Conservation (phyloP, 2,113 vertebrate genomes). For the Odontophorus gujanensis region DNA sequence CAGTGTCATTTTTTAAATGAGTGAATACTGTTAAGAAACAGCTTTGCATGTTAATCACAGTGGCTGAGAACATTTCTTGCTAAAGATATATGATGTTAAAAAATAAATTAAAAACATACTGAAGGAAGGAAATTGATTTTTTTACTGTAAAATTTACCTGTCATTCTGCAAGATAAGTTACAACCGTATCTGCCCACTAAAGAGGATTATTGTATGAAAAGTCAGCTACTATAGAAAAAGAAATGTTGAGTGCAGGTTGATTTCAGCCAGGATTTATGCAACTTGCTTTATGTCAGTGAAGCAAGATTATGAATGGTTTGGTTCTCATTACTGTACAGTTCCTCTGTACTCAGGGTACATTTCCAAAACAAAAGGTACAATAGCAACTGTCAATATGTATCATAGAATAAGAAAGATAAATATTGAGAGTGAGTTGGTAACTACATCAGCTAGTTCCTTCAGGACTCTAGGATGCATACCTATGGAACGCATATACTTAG, state of each 20-base stretch:
- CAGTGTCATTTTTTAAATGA: slow-evolving; percentile 71
- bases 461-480: no score
- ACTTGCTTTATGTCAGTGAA: slow-evolving; percentile 5
- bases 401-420: not conserved
- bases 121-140: slow-evolving; percentile 68
- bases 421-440: no score
- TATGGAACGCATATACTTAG: no score
- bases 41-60: slow-evolving; percentile 74
- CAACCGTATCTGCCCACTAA: slow-evolving; percentile 42
- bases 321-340: not conserved
- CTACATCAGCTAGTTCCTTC: no score
- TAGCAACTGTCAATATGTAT: not conserved
- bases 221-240: not conserved
- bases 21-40: slow-evolving; percentile 68
- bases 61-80: slow-evolving; percentile 39
- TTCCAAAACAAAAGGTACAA: not conserved
- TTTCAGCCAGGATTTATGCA: slow-evolving; percentile 58
- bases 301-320: not conserved
- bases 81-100: slow-evolving; percentile 62
- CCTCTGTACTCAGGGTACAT: not conserved
- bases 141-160: slow-evolving; percentile 69
- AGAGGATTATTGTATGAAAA: slow-evolving; percentile 60
- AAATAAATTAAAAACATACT: slow-evolving; percentile 72
- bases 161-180: slow-evolving; percentile 66
- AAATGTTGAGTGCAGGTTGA: slow-evolving; percentile 23